Evolutionary conservation across 2,797 vertebrate genomes (phyloP).

Genomic region (Artibeus jamaicensis): DNA sequence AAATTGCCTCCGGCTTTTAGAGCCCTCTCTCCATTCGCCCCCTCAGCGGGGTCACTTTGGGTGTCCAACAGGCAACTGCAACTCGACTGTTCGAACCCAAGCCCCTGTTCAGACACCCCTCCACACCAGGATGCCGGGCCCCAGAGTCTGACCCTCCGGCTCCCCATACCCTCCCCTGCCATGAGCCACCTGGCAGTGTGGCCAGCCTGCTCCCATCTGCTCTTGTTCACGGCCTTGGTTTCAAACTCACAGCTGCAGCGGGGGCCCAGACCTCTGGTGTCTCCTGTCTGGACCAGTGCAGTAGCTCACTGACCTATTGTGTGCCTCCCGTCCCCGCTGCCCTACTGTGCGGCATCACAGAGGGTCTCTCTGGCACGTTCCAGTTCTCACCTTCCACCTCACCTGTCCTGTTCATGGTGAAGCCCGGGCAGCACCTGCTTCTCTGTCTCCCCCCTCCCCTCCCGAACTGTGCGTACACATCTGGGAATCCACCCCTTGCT

Average conservation of each 20-base stretch:
- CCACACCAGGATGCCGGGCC: not conserved
- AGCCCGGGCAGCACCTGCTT: not conserved
- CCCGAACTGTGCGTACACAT: no score
- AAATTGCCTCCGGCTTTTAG: not conserved
- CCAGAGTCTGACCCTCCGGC: not conserved
- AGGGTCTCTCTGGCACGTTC: not conserved
- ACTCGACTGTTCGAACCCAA: not conserved
- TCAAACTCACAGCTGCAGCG: rapidly evolving
- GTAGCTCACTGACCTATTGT: rapidly evolving
- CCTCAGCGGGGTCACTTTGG: not conserved
- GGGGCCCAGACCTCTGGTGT: not conserved
- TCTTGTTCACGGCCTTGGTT: not conserved
- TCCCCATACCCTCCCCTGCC: no score
- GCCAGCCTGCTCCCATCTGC: not conserved
- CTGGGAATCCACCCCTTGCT: no score
- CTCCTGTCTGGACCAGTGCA: rapidly evolving
- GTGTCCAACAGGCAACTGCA: not conserved
- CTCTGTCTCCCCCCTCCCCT: not conserved
- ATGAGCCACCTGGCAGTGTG: rapidly evolving
- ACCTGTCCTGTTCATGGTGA: not conserved
- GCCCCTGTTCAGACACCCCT: no score
- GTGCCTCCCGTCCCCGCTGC: not conserved
- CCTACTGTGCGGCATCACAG: rapidly evolving
- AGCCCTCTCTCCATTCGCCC: not conserved
- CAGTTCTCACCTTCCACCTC: not conserved